Evolutionary conservation across 2,113 vertebrate genomes (phyloP).

Genomic region (Istiophorus platypterus): DNA sequence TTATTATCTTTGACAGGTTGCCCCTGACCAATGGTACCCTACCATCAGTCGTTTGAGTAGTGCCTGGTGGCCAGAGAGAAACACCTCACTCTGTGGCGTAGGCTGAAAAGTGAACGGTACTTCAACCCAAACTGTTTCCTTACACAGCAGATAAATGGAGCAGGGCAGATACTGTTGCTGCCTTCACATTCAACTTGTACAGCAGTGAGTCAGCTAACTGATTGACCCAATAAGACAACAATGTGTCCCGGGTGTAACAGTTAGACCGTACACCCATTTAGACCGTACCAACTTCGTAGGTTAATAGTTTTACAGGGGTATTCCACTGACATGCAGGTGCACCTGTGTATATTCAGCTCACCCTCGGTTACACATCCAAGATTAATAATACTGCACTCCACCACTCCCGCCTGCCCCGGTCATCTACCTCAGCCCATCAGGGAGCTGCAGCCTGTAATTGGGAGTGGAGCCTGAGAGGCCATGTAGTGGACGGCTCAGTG

Average conservation of each 20-base stretch:
- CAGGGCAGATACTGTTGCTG: slow-evolving; percentile 12
- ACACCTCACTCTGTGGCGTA: slow-evolving; percentile 20
- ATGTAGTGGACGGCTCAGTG: slow-evolving; percentile 70
- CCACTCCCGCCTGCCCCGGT: background rate
- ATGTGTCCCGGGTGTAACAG: slow-evolving; percentile 5
- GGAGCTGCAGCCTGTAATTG: slow-evolving; percentile 75
- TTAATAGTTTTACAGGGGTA: slow-evolving; percentile 43
- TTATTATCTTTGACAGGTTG: slow-evolving; percentile 67
- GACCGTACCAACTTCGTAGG: background rate
- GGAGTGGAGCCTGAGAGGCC: slow-evolving; percentile 70
- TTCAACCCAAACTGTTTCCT: slow-evolving; percentile 5
- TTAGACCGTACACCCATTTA: background rate
- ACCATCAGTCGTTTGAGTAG: slow-evolving; percentile 34
- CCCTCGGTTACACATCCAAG: slow-evolving; percentile 53
- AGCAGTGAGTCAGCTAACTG: slow-evolving; percentile 26
- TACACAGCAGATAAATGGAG: slow-evolving; percentile 30
- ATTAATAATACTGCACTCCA: slow-evolving; percentile 58
- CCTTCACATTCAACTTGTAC: slow-evolving; percentile 6
- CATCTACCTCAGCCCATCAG: slow-evolving; percentile 54
- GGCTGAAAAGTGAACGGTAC: slow-evolving; percentile 8
- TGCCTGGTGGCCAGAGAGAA: slow-evolving; percentile 45
- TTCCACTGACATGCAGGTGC: slow-evolving; percentile 18
- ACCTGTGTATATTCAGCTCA: slow-evolving; percentile 22
- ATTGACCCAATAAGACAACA: slow-evolving; percentile 45
- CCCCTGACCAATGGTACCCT: slow-evolving; percentile 49